Evolutionary conservation across 2,113 vertebrate species (phyloP), one percentile per base, ranked within the genome.

Genomic region (Malurus alboscapulatus): DNA sequence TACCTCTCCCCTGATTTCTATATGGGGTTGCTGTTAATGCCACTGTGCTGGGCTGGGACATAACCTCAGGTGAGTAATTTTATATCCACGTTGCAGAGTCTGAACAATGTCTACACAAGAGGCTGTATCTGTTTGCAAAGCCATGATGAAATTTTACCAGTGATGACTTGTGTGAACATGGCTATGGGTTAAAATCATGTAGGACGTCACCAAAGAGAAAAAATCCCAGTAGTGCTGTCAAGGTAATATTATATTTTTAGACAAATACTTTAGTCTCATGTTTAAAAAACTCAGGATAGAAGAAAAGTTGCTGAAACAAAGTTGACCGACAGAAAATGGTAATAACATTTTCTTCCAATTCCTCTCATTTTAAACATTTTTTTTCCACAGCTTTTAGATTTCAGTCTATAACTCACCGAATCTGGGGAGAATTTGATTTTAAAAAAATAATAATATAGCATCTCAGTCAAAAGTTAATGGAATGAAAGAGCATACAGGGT

Each of bases 321-420:
- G 7, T 57, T 34, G 32, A 77, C 25, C 83, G 44, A 12, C 54
- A 86, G 63, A 34, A 94, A 81, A 93, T 57, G 16, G 25, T 45
- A 88, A 84, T 87, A 92, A 94, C 17, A 66, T 93, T 96, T 98
- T 93, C 22, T 75, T 47, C 9, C 4, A 68, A 51, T n/a, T 66
- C 40, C 40, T 75, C 4, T 8, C 79, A 50, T 92, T 95, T 94
- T 78, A 92, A 81, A 95, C 55, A 92, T 96, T 93, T 38, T 96
- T 97, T 95, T 67, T 91, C 55, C 79, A 93, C 90, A 94, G 65
- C 62, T 96, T 91, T 95, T 22, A 40, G 25, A 83, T 96, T 94
- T 93, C 30, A 38, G 7, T 83, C 50, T 88, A 51, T 87, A 78
- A 30, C 2, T 47, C 53, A 48, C 30, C 36, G 71, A 76, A 9